These are phyloP conservation scores for Elegia similella DNA, from an alignment of 2,888 invertebrate species.

Conservation along the genomic window DNA sequence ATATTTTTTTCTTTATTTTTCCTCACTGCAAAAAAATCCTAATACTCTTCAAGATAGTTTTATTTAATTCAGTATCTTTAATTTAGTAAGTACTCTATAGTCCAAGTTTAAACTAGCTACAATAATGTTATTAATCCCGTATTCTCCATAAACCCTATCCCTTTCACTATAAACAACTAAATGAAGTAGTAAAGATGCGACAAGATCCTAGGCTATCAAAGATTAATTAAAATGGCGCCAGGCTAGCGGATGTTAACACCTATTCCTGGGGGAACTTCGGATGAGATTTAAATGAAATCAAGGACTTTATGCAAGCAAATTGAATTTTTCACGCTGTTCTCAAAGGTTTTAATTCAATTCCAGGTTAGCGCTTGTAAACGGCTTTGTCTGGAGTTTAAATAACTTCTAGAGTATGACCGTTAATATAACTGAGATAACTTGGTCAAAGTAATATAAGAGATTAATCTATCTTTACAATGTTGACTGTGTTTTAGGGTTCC, in stretches of 20 bases:
- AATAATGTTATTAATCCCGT: too few relatives aligned
- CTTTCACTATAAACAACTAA: too few relatives aligned
- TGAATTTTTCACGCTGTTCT: slow-evolving; percentile 7
- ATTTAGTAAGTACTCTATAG: too few relatives aligned
- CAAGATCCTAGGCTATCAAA: background rate
- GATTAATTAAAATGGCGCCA: slow-evolving; percentile 10
- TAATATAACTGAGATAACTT: background rate
- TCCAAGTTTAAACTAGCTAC: too few relatives aligned
- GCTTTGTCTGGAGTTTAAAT: background rate
- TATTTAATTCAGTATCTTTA: too few relatives aligned
- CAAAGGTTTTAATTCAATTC: slow-evolving; percentile 10
- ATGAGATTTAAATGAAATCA: slow-evolving; percentile 14
- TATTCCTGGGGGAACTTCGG: slow-evolving; percentile 5
- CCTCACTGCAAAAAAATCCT: too few relatives aligned
- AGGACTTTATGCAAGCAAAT: slow-evolving; percentile 2
- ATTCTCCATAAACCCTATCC: too few relatives aligned
- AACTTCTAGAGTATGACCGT: background rate
- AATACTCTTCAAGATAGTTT: too few relatives aligned
- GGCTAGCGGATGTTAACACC: slow-evolving; percentile 9
- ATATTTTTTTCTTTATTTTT: too few relatives aligned
- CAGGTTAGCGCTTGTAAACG: background rate
- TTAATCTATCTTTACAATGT: too few relatives aligned
- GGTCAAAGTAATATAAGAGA: background rate
- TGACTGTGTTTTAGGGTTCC: too few relatives aligned
- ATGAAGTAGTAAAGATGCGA: too few relatives aligned